Evolutionary conservation across 2,113 vertebrate species (phyloP).

Genomic region (Chaetorhynchus papuensis): DNA sequence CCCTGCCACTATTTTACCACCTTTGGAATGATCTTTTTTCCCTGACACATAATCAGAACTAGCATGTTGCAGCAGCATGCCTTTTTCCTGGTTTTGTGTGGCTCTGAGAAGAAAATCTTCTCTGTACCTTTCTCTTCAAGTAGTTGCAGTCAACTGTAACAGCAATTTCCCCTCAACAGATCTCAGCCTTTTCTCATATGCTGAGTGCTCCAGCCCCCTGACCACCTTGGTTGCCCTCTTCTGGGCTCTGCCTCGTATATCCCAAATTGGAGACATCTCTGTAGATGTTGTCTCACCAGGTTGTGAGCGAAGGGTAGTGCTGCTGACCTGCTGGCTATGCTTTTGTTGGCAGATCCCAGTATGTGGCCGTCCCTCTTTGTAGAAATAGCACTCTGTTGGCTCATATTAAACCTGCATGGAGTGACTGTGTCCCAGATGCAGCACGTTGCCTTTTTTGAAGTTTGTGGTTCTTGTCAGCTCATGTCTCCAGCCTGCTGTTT

Average conservation of each 20-base stretch:
- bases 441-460: neutral
- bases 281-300: neutral
- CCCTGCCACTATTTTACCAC: neutral
- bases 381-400: neutral
- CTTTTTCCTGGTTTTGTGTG: neutral
- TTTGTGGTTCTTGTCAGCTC: neutral
- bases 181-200: neutral
- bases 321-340: neutral
- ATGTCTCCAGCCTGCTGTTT: neutral
- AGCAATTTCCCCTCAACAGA: neutral
- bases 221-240: neutral
- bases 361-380: neutral
- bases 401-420: neutral
- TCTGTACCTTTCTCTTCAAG: neutral
- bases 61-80: neutral
- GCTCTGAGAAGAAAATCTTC: neutral
- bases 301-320: neutral
- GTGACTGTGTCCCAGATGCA: neutral
- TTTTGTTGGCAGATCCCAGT: neutral
- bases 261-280: neutral
- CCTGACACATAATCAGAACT: neutral
- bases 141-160: neutral
- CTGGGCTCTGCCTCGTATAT: neutral
- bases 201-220: neutral
- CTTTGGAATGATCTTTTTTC: neutral